Evolutionary conservation across 2,888 invertebrate genomes (phyloP).

Genomic region (Leistus spinibarbis): DNA sequence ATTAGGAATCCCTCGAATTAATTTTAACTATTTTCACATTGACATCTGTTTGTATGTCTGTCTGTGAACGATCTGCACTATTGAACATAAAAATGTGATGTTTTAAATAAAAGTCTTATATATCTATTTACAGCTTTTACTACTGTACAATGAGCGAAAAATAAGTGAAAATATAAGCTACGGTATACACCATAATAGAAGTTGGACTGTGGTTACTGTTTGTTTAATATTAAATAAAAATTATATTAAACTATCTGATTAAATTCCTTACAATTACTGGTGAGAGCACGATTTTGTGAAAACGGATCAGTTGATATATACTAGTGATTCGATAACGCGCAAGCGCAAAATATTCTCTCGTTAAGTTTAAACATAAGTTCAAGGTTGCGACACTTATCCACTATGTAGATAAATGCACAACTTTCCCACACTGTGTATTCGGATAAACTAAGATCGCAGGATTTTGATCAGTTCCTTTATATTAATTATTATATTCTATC

Average conservation of each 20-base stretch:
- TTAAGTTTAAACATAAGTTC: not conserved
- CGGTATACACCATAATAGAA: not conserved
- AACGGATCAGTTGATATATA: not conserved
- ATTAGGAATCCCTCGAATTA: too few relatives aligned
- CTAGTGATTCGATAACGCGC: not conserved
- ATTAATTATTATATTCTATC: not conserved
- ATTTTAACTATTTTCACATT: too few relatives aligned
- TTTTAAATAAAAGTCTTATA: too few relatives aligned
- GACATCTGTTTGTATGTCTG: too few relatives aligned
- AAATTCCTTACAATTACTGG: not conserved
- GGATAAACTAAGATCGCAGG: not conserved
- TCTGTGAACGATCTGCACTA: too few relatives aligned
- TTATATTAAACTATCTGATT: not conserved
- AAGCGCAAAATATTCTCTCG: not conserved
- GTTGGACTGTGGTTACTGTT: not conserved
- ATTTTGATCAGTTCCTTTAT: not conserved
- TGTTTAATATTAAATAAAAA: not conserved
- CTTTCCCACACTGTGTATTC: not conserved
- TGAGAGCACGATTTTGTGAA: not conserved
- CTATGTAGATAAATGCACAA: not conserved
- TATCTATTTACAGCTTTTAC: too few relatives aligned
- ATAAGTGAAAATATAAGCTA: too few relatives aligned
- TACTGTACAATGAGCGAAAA: too few relatives aligned
- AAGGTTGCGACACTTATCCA: not conserved
- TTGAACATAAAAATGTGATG: too few relatives aligned